phyloP scores from a whole-genome alignment of 2,888 invertebrate genomes.

The Leptinotarsa rubiginosa region DNA sequence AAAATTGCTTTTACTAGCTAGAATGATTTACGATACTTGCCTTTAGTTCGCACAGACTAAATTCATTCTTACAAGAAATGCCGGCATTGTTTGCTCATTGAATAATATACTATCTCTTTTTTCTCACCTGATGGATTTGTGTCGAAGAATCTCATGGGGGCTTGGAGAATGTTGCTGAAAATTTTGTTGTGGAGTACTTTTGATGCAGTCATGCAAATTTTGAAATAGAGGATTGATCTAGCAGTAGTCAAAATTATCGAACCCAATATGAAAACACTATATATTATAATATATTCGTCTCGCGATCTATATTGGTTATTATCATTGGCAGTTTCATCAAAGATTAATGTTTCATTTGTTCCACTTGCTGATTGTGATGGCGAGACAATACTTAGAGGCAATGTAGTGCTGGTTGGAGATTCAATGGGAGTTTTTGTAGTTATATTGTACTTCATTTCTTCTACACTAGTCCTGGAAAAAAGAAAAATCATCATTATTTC shows the following conservation, averaged over 20 bases:
- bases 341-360: not conserved
- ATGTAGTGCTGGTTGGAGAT: not conserved
- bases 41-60: no score
- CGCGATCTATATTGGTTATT: constrained; percentile 11
- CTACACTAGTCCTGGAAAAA: constrained; percentile 65
- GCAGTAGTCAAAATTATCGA: constrained; percentile 73
- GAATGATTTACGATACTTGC: no score
- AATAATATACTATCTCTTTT: constrained; percentile 57
- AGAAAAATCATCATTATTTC: not conserved
- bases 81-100: no score
- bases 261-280: constrained; percentile 71
- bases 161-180: constrained; percentile 80
- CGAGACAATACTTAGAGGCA: not conserved
- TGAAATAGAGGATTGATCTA: constrained; percentile 79
- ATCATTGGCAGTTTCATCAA: not conserved
- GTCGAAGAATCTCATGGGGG: constrained; percentile 87
- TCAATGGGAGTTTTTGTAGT: not conserved
- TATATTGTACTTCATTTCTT: constrained; percentile 57
- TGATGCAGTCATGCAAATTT: constrained; percentile 81
- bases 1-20: no score
- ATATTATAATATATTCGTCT: constrained; percentile 69
- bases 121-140: constrained; percentile 79
- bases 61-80: no score
- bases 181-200: constrained; percentile 81
- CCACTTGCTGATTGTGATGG: not conserved